Evolutionary conservation across 2,888 invertebrate genomes (phyloP), one percentile per base, ranked within the genome.

Genomic region (Prosopocoilus inquinatus): DNA sequence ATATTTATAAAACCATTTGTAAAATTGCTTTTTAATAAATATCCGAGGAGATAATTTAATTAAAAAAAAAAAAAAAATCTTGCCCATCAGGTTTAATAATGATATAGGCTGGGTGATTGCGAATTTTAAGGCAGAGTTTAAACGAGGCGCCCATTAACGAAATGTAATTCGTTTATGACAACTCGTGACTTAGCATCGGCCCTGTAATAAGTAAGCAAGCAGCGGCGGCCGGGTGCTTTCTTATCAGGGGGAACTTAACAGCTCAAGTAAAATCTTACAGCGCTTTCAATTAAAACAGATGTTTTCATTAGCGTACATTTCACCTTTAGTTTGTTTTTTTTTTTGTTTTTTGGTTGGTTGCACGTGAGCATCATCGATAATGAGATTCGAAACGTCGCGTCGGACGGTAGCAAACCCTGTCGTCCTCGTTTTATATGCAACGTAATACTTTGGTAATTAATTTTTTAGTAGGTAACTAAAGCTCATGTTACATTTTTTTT

Each of bases 81-180:
- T 41, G 41, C 41, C 41, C 41, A 11, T 41, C 41, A 16, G 41
- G 15, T 41, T 41, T 41, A 41, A 41, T 41, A 41, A 41, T 36
- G 12, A 36, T 36, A 36, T 41, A 28, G 41, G 41, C 41, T 41
- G 41, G 41, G 41, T 41, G 41, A 41, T 41, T 41, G 41, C 41
- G 15, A 41, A 41, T 15, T 41, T 41, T 41, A 41, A 41, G 41
- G 41, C 52, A 20, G 52, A 35, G 47, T 41, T n/a, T 47, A 53
- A 47, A 47, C 36, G 53, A 12, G 16, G 20, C 39, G 38, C n/a
- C 39, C 53, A 35, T 35, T 53, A 53, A 53, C 38, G 46, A 53
- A 53, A 39, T 49, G 49, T 47, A 53, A 53, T 53, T 53, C 53
- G 53, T 46, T 54, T 54, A 54, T 54, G 54, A 54, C 54, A 54